A percentile compares a stretch with the other conserved stretches of the same genome.
phyloP scores from a whole-genome alignment of 2,888 invertebrate genomes.

The Acholoe squamosa region DNA sequence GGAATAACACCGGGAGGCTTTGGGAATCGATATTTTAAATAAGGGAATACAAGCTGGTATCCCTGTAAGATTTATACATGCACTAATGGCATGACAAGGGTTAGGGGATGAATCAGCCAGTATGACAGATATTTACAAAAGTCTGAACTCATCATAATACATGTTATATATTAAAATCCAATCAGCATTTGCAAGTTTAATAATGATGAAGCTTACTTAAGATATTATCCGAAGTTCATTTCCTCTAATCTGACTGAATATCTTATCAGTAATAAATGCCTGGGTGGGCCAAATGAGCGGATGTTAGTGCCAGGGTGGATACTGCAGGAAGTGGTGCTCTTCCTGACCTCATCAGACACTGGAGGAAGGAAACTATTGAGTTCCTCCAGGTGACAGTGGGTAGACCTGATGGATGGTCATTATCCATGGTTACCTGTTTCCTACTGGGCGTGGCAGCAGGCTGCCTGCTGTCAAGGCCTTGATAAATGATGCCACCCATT shows the following conservation, averaged over 20 bases:
- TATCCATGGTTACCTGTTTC: not conserved
- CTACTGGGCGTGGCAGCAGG: not conserved
- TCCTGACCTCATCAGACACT: not conserved
- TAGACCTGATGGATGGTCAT: slow-evolving; percentile 3
- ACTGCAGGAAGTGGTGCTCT: not conserved
- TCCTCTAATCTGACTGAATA: not conserved
- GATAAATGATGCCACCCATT: not conserved
- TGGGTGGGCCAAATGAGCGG: not conserved
- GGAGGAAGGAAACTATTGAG: slow-evolving; percentile 9
- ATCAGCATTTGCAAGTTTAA: not conserved
- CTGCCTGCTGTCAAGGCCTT: not conserved
- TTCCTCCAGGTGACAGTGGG: not conserved
- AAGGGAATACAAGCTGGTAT: not conserved
- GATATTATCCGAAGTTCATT: not conserved
- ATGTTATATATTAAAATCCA: not conserved
- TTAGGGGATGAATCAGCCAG: too few species aligned
- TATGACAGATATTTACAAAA: too few species aligned
- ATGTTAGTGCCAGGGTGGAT: not conserved
- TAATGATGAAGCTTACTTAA: not conserved
- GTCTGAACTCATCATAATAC: not conserved
- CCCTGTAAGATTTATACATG: not conserved
- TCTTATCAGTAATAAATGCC: not conserved
- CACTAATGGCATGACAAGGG: not conserved
- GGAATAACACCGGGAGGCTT: slow-evolving; percentile 20
- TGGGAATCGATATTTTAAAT: not conserved